These are phyloP conservation scores for Gasterosteus aculeatus DNA, from an alignment of 2,113 vertebrate genomes.

Conservation along the genomic window DNA sequence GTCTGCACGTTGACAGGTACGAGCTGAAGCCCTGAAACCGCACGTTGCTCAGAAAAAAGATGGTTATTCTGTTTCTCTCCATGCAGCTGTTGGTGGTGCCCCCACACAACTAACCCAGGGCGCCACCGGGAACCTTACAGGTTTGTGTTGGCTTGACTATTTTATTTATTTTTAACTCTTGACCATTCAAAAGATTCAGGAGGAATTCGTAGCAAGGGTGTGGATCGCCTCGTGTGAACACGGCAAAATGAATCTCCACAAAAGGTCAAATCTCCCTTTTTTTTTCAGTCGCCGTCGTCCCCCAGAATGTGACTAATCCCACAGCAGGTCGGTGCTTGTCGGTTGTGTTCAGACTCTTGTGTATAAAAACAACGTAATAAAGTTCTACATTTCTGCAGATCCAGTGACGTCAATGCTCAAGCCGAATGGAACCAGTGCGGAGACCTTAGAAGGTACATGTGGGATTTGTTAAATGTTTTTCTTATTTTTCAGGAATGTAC, in stretches of 20 bases:
- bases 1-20: constrained; percentile 39
- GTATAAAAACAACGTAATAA: background rate
- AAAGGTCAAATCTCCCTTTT: background rate
- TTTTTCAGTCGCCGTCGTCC: background rate
- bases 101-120: background rate
- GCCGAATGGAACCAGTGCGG: background rate
- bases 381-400: background rate
- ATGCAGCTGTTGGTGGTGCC: constrained; percentile 15
- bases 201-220: background rate
- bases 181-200: background rate
- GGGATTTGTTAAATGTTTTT: background rate
- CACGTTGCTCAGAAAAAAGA: rapidly evolving
- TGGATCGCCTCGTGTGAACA: background rate
- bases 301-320: background rate
- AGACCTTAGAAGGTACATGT: constrained; percentile 48
- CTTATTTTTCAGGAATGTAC: background rate
- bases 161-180: background rate
- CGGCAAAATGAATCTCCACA: background rate
- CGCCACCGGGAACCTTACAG: rapidly evolving
- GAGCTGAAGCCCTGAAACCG: rapidly evolving
- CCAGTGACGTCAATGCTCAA: background rate
- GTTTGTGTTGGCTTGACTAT: background rate
- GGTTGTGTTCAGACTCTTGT: background rate
- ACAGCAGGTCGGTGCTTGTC: constrained; percentile 4
- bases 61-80: background rate